Evolutionary conservation across 1,140 invertebrate genomes (phyloP), one percentile per base, ranked within the genome.

Genomic region (Semibalanus balanoides): DNA sequence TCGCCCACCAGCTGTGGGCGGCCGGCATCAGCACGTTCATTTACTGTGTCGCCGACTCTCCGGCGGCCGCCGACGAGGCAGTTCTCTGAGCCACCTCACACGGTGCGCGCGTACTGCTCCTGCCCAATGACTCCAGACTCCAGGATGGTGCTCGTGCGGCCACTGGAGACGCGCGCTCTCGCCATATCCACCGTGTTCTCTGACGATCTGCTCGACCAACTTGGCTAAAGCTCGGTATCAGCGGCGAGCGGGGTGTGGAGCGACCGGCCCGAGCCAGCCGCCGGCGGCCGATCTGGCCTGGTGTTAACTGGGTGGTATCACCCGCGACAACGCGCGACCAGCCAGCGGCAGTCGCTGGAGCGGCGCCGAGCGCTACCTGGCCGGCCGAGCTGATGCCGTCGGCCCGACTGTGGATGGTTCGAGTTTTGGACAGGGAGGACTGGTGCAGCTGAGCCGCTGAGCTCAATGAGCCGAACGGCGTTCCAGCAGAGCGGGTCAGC

Each of bases 381-480:
- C 90, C n/a, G 11, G 88, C 90, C 0, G 85, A 90, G 80, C 81
- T 90, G 25, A 77, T 87, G 75, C 82, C 88, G 27, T 90, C 79
- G 75, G 78, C n/a, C 87, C 95, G 0, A 88, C 88, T 40, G 97
- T 97, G 92, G n/a, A 64, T 64, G 51, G 22, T n/a, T 64, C 51
- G 51, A 64, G 51, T n/a, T n/a, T 19, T 64, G 11, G 51, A 64
- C 51, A 7, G 22, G 11, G 51, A 64, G 51, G 51, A 64, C 51
- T 96, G 30, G 84, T 86, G 30, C 88, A 88, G 78, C 80, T 96
- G 30, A 83, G 93, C 64, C 85, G 3, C 85, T 86, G 78, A 90
- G 64, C 89, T 94, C 71, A 82, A 86, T 30, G 86, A 96, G 51
- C 91, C 30, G 80, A 85, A 9, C 87, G 90, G 69, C 86, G 82